These are phyloP conservation scores for Microdon myrmicae DNA, from an alignment of 2,888 invertebrate genomes.

Conservation along the genomic window DNA sequence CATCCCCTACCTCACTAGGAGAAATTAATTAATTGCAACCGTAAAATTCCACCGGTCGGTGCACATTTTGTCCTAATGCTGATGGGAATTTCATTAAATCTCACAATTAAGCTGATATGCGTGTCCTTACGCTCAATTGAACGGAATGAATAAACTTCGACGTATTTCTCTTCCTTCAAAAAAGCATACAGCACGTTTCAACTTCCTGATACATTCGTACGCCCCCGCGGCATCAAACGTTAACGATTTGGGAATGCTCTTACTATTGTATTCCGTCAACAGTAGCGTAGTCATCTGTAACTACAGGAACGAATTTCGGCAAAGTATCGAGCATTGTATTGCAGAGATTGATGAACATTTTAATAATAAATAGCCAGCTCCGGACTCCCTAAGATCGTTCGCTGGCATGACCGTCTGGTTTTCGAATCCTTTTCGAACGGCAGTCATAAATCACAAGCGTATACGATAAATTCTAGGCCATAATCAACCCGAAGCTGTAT, in stretches of 20 bases:
- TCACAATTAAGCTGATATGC: conserved; percentile 30
- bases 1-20: too few species aligned
- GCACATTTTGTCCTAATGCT: too few species aligned
- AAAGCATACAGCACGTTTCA: neutral
- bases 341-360: conserved; percentile 44
- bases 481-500: neutral
- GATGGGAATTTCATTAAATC: conserved; percentile 43
- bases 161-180: conserved; percentile 13
- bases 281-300: conserved; percentile 3
- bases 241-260: neutral
- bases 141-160: conserved; percentile 25
- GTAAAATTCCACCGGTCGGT: too few species aligned
- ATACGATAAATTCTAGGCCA: conserved; percentile 37
- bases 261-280: neutral
- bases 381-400: neutral
- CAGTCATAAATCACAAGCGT: conserved; percentile 44
- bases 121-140: conserved; percentile 37
- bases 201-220: neutral
- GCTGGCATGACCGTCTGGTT: conserved; percentile 1
- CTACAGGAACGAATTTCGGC: conserved; percentile 13
- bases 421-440: conserved; percentile 34
- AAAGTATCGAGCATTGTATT: conserved; percentile 39
- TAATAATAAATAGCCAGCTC: conserved; percentile 41
- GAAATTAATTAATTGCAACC: too few species aligned
- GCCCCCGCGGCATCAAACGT: neutral